Base-by-base conservation (phyloP, 2,888 invertebrate genomes). In the Carabus problematicus region DNA sequence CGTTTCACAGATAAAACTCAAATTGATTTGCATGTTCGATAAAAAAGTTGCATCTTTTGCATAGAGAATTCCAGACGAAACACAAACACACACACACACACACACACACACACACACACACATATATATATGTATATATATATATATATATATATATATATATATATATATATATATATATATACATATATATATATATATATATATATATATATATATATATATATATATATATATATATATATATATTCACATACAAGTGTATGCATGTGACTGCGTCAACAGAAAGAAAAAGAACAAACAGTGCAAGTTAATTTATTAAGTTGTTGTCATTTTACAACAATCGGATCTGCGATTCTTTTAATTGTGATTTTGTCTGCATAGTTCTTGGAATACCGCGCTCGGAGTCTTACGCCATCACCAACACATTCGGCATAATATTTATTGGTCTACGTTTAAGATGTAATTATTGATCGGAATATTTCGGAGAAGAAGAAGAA, bases 11-110 rank as follows among this genome's bases (percentile, higher is more conserved):
- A 66, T 66, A 66, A 47, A 66, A 66, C 59, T 66, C 58, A 66
- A 66, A 66, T 66, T 66, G 66, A 66, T 66, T 66, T 66, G 59
- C 66, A 66, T 66, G 59, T 59, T 47, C 49, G 66, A 66, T 66
- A 66, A 66, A 66, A 66, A 64, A 19, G 16, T 52, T 16, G 18
- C 16, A 29, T 29, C 29, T 52, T 19, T 52, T 52, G 52, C 52
- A 52, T 52, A 52, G 52, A 49, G 16, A 18, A 18, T 19, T 19
- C 16, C 18, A 47, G 7, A 47, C 16, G 9, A 12, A 3, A 49
- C 49, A 49, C 49, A 49, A 4, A 47, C 1, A 49, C 49, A 12
- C 12, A 49, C 8, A 49, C 49, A 8, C n/a, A 49, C 43, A 12
- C 43, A 43, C 12, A 43, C n/a, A n/a, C n/a, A n/a, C n/a, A n/a